phyloP scores from a whole-genome alignment of 2,113 vertebrate species.

The Gallinago media region DNA sequence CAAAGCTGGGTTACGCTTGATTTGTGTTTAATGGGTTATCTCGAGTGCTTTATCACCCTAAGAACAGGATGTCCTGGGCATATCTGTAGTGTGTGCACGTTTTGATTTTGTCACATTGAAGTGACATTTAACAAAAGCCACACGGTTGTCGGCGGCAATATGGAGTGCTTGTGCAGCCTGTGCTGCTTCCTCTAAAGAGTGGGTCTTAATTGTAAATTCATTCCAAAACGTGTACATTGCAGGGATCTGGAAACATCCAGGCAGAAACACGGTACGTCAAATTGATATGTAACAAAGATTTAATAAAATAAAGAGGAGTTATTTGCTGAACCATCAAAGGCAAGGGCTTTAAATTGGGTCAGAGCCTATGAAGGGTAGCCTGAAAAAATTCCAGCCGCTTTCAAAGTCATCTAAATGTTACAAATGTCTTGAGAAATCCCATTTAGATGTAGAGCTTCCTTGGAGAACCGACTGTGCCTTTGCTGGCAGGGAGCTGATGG shows the following conservation, averaged over 20 bases:
- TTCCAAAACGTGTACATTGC: not conserved
- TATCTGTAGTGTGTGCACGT: not conserved
- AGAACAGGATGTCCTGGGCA: not conserved
- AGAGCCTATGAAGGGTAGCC: not conserved
- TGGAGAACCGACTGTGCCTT: not conserved
- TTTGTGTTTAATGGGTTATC: not conserved
- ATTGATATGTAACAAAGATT: not conserved
- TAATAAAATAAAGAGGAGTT: not conserved
- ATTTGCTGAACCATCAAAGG: not conserved
- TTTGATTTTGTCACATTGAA: not conserved
- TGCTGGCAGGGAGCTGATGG: not conserved
- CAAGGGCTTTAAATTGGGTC: not conserved
- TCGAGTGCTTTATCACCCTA: accelerated
- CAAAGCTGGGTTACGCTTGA: not conserved
- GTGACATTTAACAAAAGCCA: not conserved
- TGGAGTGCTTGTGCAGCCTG: not conserved
- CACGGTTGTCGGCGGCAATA: accelerated
- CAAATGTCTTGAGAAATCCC: not conserved
- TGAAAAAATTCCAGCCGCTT: not conserved
- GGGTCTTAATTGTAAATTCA: not conserved
- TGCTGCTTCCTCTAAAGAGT: not conserved
- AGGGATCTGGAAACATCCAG: not conserved
- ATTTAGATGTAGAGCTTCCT: not conserved
- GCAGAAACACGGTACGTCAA: accelerated
- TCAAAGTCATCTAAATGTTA: not conserved